Base-by-base conservation (phyloP, 53 echinoderm and acorn worm genomes). In the Stichopus horrens region DNA sequence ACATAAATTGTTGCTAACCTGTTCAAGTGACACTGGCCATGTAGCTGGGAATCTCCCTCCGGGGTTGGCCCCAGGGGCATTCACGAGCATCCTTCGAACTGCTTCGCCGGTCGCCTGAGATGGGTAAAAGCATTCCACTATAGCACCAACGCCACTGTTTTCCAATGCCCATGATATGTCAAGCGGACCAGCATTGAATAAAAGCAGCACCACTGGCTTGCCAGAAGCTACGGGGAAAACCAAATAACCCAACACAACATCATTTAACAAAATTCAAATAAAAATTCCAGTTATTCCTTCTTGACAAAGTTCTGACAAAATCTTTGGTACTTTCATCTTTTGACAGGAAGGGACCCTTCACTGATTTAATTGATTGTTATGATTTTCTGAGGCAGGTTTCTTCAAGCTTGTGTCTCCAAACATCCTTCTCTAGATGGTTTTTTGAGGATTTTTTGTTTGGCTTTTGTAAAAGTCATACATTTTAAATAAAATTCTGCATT, bases 61-160 rank as follows among this genome's bases (percentile, higher is more conserved):
- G 66, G 97, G 97, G 81, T 91, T 97, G 7, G 93, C 90, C 5
- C 91, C 90, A 54, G 83, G 81, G 9, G 77, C 73, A 55, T 97
- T 95, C 55, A 58, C 81, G 56, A 97, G 85, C 86, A 97, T 77
- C 73, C 81, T 75, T 52, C 88, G 68, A 16, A 95, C 59, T 7
- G 95, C 92, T 37, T 87, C 91, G 14, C 97, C 97, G 8, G 97
- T 95, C 4, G 94, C 93, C 75, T 97, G 97, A 9, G 89, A 88
- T 5, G 97, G 97, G 89, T 92, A 95, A 92, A 95, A 95, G 65
- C 97, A 97, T 79, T 95, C 95, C 5, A 97, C 93, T n/a, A 97
- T 97, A 23, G 92, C 94, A 81, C 89, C 91, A 19, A 97, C 91
- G 6, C 75, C 76, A 11, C 91, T 86, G 66, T 88, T 92, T 18